phyloP scores from a whole-genome alignment of 2,797 vertebrate species.

The Phataginus tetradactyla region DNA sequence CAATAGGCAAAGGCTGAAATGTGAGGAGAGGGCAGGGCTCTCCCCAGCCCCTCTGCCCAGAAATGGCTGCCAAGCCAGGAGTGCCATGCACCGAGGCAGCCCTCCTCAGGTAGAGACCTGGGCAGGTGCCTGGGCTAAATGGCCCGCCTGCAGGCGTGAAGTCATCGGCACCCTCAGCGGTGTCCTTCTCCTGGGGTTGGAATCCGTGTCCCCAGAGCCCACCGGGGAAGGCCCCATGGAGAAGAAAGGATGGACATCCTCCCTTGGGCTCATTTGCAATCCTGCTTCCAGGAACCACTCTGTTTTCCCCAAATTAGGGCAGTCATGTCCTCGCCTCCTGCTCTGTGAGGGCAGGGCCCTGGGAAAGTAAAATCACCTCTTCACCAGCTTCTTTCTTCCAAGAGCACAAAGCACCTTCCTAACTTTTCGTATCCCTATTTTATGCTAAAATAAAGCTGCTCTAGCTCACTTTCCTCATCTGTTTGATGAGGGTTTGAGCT shows the following conservation, averaged over 20 bases:
- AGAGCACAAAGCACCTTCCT: not conserved
- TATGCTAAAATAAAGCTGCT: not conserved
- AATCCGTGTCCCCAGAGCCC: not conserved
- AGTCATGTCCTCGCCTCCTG: not conserved
- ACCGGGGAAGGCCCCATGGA: not conserved
- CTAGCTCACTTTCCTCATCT: not conserved
- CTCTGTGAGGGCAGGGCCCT: not conserved
- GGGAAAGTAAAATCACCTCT: not conserved
- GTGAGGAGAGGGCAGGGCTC: not conserved
- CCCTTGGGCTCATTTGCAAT: not conserved
- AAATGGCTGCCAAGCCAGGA: not conserved
- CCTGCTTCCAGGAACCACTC: not conserved
- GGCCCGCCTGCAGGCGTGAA: not conserved
- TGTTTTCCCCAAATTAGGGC: not conserved
- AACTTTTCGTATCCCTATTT: not conserved
- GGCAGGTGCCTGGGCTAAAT: not conserved
- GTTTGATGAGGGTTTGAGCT: not conserved
- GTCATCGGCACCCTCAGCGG: too few species aligned
- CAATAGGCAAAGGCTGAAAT: not conserved
- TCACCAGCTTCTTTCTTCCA: not conserved
- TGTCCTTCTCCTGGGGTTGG: not conserved
- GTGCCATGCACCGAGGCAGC: not conserved
- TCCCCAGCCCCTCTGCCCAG: not conserved
- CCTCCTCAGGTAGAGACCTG: not conserved
- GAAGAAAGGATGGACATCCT: not conserved